Evolutionary conservation across 2,113 vertebrate genomes (phyloP), one percentile per base, ranked within the genome.

Genomic region (Oophaga pumilio): DNA sequence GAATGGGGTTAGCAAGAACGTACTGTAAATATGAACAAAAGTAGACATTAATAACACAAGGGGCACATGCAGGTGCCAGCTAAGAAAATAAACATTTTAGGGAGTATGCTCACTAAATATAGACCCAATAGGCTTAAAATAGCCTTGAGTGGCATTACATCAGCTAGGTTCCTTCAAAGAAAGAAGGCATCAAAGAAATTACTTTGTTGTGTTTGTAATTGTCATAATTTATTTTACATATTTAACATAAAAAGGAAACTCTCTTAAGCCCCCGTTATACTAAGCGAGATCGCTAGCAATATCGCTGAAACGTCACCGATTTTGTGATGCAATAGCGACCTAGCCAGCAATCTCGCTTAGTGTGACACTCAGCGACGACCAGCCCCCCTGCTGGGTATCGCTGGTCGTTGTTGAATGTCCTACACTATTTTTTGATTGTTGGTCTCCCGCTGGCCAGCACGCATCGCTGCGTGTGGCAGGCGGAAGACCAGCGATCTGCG

Each of bases 1-100:
- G 90, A 89, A 60, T 90, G 80, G 89, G 59, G 91, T 88, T 90
- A 83, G 89, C 53, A 57, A 59, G 49, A 14, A 87, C 89, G 66
- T 89, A 93, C 90, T 89, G 90, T 93, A 95, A 95, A 94, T 91
- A 95, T 56, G 90, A 90, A 90, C 90, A 91, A 91, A 92, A 82
- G n/a, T 59, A 64, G 69, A 82, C 79, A 83, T 87, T 83, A 87
- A 87, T 87, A 87, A 64, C 52, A 33, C 68, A 81, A 81, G 68
- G 78, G 33, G 77, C 24, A 83, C 49, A 53, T 33, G 57, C 33
- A 74, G 62, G 33, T 83, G 28, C 69, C 79, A 82, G n/a, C 43
- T 68, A 50, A 77, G 60, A 84, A 88, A 77, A 78, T 66, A 86
- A 88, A 87, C 69, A 83, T 52, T 50, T 71, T 56, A 53, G 60